phyloP scores from a whole-genome alignment of 2,888 invertebrate species.

The Ichneumon xanthorius region DNA sequence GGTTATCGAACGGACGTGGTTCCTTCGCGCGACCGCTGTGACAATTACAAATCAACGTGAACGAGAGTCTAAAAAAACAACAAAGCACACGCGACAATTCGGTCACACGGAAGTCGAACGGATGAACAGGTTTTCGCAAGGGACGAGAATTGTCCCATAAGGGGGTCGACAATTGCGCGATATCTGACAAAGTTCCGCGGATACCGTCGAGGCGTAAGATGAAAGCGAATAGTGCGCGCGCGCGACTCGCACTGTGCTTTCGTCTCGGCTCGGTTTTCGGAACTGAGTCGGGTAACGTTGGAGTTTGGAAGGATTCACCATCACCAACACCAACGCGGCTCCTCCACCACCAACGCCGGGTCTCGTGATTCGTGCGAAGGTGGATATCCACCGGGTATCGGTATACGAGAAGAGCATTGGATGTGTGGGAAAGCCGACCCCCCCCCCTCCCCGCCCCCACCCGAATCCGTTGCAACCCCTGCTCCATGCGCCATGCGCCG shows the following conservation, averaged over 20 bases:
- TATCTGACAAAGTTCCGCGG: not conserved
- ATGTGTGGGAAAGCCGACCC: not conserved
- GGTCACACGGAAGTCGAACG: not conserved
- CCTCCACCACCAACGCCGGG: conserved; percentile 11
- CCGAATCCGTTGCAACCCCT: not conserved
- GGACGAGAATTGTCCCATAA: not conserved
- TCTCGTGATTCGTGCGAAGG: not conserved
- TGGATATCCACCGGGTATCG: not conserved
- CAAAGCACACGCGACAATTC: not conserved
- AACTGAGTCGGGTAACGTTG: conserved; percentile 74
- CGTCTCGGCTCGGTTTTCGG: conserved; percentile 77
- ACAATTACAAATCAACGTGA: not conserved
- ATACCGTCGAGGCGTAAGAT: not conserved
- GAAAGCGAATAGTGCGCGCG: conserved; percentile 45
- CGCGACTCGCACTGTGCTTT: conserved; percentile 51
- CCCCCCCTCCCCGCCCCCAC: not conserved
- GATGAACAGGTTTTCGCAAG: not conserved
- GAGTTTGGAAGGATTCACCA: conserved; percentile 60
- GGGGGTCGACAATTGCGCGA: not conserved
- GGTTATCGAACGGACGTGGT: not conserved
- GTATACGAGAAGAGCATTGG: not conserved
- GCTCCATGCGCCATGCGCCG: conserved; percentile 57
- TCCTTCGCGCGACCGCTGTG: not conserved
- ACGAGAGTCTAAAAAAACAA: not conserved
- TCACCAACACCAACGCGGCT: conserved; percentile 36